Base-by-base conservation (phyloP, 2,888 invertebrate genomes). In the Morpho helenor region DNA sequence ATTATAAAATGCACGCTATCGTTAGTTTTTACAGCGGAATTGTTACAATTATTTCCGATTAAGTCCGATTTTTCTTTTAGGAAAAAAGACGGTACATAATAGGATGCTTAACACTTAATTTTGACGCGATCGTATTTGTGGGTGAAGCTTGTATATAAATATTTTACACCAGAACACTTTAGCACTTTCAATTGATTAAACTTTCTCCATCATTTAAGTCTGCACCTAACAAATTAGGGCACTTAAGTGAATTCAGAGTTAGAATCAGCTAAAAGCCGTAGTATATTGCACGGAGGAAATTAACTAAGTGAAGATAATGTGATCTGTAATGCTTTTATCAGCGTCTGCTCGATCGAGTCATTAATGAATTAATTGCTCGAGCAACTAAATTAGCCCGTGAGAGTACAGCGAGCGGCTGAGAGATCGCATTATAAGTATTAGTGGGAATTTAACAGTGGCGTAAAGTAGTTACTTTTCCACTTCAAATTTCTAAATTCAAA, bases 321-420 rank as follows among this genome's bases (percentile, higher is more conserved):
- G 66, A 74, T 76, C 74, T 73, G 60, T 70, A 72, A 73, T 67
- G 76, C 78, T 67, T 71, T 78, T 78, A 78, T 72, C 67, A 56
- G 62, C 66, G 66, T 67, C 68, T 66, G 66, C 69, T 71, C 72
- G 70, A 78, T 77, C 70, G 75, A 68, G 71, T 79, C 75, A 80
- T 80, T 78, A 77, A 66, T 63, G 65, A 66, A 72, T 70, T 79
- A 79, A 77, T 79, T 71, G 75, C 68, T 67, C 60, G 67, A 73
- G 71, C 70, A 72, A 72, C 70, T 68, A 71, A 74, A 75, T 75
- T 75, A 77, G 70, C 66, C 67, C 65, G 64, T 54, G 52, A 40
- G 44, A 52, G 53, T 63, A 63, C 56, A 43, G 43, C 41, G 16
- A 54, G 57, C 56, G 51, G 59, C 61, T 48, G 41, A 31, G 61